phyloP scores from a whole-genome alignment of 2,113 vertebrate genomes.

The Pterocles burchelli region DNA sequence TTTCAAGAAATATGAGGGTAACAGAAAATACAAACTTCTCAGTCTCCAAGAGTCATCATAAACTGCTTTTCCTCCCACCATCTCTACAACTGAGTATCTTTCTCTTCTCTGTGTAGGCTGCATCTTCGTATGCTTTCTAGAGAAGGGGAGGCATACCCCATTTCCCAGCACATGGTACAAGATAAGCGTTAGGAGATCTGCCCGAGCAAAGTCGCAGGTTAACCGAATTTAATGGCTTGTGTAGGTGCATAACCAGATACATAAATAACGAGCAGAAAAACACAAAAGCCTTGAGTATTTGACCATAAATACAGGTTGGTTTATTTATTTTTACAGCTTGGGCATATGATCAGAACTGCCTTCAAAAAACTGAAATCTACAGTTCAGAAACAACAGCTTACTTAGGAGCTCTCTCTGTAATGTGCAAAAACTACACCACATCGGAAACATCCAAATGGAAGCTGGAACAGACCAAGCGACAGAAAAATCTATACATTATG shows the following conservation, averaged over 20 bases:
- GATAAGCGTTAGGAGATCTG: background rate
- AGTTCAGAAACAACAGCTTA: background rate
- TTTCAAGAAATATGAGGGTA: background rate
- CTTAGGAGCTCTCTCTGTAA: background rate
- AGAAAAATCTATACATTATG: background rate
- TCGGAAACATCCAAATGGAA: background rate
- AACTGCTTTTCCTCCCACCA: background rate
- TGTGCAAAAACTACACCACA: background rate
- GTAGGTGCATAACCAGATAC: background rate
- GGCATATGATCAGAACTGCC: background rate
- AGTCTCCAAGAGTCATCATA: background rate
- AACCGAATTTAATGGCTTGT: background rate
- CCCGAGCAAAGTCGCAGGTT: background rate
- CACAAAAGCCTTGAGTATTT: background rate
- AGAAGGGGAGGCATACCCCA: background rate
- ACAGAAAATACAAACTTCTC: accelerated
- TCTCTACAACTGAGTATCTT: background rate
- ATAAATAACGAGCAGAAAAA: background rate
- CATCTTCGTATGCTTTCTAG: background rate
- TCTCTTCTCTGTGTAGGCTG: background rate
- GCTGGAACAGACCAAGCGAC: background rate
- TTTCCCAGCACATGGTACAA: background rate
- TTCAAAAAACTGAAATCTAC: background rate
- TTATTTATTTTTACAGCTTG: background rate
- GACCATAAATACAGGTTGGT: background rate